Evolutionary conservation across 2,113 vertebrate genomes (phyloP), one percentile per base, ranked within the genome.

Genomic region (Solea senegalensis): DNA sequence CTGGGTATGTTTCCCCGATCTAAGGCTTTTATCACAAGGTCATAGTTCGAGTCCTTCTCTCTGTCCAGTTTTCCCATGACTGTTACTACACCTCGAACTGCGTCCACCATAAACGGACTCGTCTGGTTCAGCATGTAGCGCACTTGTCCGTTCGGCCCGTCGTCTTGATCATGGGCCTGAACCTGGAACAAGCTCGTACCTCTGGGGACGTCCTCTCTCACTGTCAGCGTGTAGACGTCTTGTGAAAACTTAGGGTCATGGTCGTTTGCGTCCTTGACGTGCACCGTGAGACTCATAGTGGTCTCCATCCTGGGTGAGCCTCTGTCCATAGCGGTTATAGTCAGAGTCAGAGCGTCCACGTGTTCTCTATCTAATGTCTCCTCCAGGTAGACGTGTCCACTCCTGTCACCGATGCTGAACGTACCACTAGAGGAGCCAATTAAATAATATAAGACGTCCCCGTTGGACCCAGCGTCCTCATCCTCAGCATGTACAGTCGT

Each of bases 251-350:
- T 80, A 3, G 93, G 93, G 21, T 88, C 74, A 8, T 94, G 81
- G 73, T 94, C 93, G 70, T 94, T 94, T 3, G 65, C 72, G 45
- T 94, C 93, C n/a, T 91, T 88, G 16, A 94, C 63, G 5, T 86
- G 40, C 28, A 93, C 82, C 0, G 82, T 91, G 68, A 94, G 51
- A 76, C 87, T 89, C 64, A 90, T 72, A 1, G 61, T 64, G 44
- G 80, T 84, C 11, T 72, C 64, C 81, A 86, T 64, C 13, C 28
- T 61, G 15, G 91, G 91, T 26, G 76, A 84, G 50, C 93, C 94
- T 79, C 76, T 64, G 69, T 94, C 94, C 41, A 69, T 65, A 50
- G 90, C 92, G 5, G 72, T 90, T 26, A 94, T 2, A 0, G 74
- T 79, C 52, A 94, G 43, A 16, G 2, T 75, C 43, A 92, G 51